Evolutionary conservation across 1,140 invertebrate genomes (phyloP).

Genomic region (Drosophila sucinea): DNA sequence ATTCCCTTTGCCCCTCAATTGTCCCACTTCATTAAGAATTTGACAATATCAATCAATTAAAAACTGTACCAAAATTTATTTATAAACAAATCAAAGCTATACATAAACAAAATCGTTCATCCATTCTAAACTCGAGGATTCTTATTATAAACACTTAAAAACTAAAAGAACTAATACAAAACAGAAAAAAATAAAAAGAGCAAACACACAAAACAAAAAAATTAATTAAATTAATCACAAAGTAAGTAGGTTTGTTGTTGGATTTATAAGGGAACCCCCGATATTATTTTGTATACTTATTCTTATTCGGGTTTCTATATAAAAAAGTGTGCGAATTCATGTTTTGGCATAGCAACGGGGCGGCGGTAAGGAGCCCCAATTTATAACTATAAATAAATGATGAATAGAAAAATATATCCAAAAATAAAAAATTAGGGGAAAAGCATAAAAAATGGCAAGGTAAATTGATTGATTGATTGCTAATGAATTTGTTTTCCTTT

Average conservation of each 20-base stretch:
- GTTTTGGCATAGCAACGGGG: conserved; percentile 43
- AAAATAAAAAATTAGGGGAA: neutral
- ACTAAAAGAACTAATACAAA: conserved; percentile 26
- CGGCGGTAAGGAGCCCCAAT: neutral
- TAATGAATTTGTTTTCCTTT: conserved; percentile 12
- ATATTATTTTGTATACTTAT: conserved; percentile 1
- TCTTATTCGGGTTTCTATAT: neutral
- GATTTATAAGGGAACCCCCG: conserved; percentile 5
- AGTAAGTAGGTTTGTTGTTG: conserved; percentile 31
- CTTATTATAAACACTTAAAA: conserved; percentile 33
- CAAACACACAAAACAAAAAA: conserved; percentile 38
- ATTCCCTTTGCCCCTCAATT: too few relatives aligned
- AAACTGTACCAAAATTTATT: conserved; percentile 42
- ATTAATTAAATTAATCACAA: conserved; percentile 34
- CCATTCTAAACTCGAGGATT: neutral
- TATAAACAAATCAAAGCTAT: conserved; percentile 43
- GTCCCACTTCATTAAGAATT: too few relatives aligned
- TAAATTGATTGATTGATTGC: conserved; percentile 35
- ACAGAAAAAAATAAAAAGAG: neutral
- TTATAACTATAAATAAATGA: neutral
- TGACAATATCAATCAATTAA: neutral
- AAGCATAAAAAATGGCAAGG: conserved; percentile 53
- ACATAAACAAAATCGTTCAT: conserved; percentile 25
- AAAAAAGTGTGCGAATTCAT: conserved; percentile 16
- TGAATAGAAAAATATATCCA: neutral